Base-by-base conservation (phyloP, 2,797 vertebrate genomes). In the Ctenopoma multispine region DNA sequence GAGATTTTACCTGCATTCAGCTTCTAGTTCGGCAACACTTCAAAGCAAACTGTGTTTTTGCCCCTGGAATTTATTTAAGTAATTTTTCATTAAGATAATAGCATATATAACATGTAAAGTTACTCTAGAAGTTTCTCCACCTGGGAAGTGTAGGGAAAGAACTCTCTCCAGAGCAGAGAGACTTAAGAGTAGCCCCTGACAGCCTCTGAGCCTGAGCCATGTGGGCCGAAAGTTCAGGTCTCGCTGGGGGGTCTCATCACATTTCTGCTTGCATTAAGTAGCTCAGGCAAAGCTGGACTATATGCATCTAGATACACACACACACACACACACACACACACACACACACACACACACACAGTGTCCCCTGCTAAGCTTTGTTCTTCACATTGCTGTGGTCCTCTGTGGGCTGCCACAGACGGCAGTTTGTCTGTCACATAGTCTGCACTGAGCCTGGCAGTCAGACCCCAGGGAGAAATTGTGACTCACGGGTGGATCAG, bases 401-500 rank as follows among this genome's bases (percentile, higher is more conserved):
- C 56, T 1, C 50, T 72, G 72, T 68, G 75, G 62, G 64, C 65
- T 68, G 77, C 82, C 83, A 75, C 62, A 74, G 73, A 72, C 36
- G 38, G 70, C 63, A 12, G 58, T 83, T 67, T 80, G 88, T 85
- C 89, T 77, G 89, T 92, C 90, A 90, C 80, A 81, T 59, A 51
- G 85, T 78, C 73, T 69, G 74, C 17, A 36, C 63, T 50, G 61
- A 79, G 84, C 59, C 77, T 76, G 84, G 84, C 88, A 79, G 67
- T 60, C 61, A 18, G 63, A 75, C 88, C 76, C 83, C 75, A 11
- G 77, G 87, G 87, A 82, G 58, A 64, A 44, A 54, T 47, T 71
- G 31, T 72, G 65, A 76, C 72, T 76, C 55, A 27, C 40, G 9
- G 79, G 71, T 75, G 44, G 69, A 84, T 75, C 78, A 81, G 69